phyloP scores from a whole-genome alignment of 1,140 invertebrate species.

The Drepana arcuata region DNA sequence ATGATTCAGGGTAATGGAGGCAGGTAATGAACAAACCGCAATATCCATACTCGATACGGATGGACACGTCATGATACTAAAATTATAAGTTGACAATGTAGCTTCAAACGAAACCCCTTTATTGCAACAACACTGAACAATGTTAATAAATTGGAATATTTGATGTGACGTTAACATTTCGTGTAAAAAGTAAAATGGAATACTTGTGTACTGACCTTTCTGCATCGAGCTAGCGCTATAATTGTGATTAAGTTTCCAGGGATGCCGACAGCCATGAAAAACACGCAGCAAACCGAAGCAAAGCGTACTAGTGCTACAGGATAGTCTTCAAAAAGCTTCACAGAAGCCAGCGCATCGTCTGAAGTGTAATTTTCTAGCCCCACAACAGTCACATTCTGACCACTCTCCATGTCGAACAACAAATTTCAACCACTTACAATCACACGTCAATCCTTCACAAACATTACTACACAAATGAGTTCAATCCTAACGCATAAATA shows the following conservation, averaged over 20 bases:
- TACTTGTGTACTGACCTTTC: conserved; percentile 75
- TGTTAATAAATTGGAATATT: no score
- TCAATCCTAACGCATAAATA: no score
- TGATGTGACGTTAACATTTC: no score
- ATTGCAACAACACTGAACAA: no score
- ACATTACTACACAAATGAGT: no score
- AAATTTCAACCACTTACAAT: conserved; percentile 26
- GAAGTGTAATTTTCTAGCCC: conserved; percentile 19
- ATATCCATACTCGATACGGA: no score
- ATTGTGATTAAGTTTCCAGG: conserved; percentile 87
- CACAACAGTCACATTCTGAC: conserved; percentile 20
- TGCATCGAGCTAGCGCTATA: conserved; percentile 80
- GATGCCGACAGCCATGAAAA: conserved; percentile 85
- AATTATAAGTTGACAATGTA: no score
- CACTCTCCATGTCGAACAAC: conserved; percentile 13
- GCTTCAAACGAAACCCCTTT: no score
- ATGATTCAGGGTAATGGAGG: no score
- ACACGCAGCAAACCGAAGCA: conserved; percentile 79
- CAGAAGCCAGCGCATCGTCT: conserved; percentile 33
- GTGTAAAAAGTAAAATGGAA: not conserved
- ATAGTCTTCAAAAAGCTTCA: conserved; percentile 79
- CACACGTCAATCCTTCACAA: conserved; percentile 17
- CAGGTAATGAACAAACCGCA: no score
- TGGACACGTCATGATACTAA: no score
- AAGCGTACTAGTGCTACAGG: conserved; percentile 78